These are phyloP conservation scores for Caenorhabditis sulstoni DNA, from an alignment of 2,888 invertebrate species.

Conservation along the genomic window DNA sequence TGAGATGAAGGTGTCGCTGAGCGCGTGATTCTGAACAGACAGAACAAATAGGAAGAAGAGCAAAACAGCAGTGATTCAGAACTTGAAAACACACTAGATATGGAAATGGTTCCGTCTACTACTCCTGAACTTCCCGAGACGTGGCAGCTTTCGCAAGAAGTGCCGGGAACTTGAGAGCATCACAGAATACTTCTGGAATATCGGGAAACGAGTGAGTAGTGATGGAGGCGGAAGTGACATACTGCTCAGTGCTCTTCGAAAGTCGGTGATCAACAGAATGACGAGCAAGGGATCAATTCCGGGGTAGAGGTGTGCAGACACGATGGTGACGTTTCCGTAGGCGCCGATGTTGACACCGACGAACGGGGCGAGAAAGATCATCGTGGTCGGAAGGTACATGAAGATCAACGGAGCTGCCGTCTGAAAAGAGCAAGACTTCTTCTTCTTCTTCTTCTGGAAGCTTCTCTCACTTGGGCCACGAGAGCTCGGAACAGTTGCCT, in stretches of 20 bases:
- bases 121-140: too few species aligned
- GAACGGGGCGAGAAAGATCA: constrained; percentile 55
- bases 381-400: constrained; percentile 50
- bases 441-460: not conserved
- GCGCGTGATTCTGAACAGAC: not conserved
- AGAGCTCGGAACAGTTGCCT: constrained; percentile 40
- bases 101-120: not conserved
- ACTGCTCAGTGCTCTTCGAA: constrained; percentile 17
- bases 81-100: not conserved
- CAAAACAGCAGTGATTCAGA: constrained; percentile 14
- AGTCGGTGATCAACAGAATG: constrained; percentile 35
- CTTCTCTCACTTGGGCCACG: constrained; percentile 43
- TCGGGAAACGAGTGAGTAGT: not conserved
- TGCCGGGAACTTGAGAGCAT: not conserved
- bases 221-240: not conserved
- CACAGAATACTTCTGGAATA: not conserved
- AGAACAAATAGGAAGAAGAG: not conserved
- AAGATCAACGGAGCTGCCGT: constrained; percentile 44
- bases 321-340: constrained; percentile 31
- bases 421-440: constrained; percentile 18
- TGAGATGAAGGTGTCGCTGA: not conserved
- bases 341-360: constrained; percentile 28
- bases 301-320: constrained; percentile 28
- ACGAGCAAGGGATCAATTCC: constrained; percentile 26
- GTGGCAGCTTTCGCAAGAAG: not conserved